Conservation (phyloP, 2,113 vertebrate genomes). For the Ailuropoda melanoleuca region DNA sequence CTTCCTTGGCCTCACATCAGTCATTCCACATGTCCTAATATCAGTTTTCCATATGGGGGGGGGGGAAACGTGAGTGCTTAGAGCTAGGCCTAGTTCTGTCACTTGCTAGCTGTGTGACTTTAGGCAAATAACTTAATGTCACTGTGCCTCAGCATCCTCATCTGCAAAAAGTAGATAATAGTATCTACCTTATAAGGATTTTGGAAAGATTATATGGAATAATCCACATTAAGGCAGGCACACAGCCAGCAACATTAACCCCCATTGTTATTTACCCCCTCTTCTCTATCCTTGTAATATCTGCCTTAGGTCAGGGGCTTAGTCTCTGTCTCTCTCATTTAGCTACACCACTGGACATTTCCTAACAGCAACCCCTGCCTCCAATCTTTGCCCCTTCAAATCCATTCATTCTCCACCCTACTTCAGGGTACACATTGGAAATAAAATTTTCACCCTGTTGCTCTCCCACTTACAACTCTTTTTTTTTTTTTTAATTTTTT, state of each 20-base stretch:
- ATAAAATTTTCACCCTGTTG: neutral
- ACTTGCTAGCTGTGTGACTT: slow-evolving; percentile 34
- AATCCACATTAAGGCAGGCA: neutral
- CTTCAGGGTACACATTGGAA: slow-evolving; percentile 22
- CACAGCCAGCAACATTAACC: neutral
- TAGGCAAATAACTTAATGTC: slow-evolving; percentile 31
- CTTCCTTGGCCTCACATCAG: neutral
- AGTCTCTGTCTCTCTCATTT: neutral
- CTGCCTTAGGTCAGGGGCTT: neutral
- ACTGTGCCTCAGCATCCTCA: slow-evolving; percentile 21
- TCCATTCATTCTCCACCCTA: neutral
- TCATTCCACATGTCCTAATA: neutral
- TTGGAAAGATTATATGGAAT: slow-evolving; percentile 8
- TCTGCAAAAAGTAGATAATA: neutral
- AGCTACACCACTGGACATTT: neutral
- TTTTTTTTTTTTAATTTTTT: too few relatives aligned
- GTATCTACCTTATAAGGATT: neutral
- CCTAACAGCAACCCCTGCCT: neutral
- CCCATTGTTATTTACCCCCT: neutral
- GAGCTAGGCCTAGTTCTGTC: neutral
- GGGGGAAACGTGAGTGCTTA: neutral
- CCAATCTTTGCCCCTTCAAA: slow-evolving; percentile 1
- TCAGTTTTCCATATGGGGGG: neutral
- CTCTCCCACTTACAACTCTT: slow-evolving; percentile 16
- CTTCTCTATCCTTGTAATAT: neutral